A percentile compares a stretch with the other conserved stretches of the same genome.
Conservation (phyloP, 1,140 invertebrate species). For the Neodiprion fabricii region DNA sequence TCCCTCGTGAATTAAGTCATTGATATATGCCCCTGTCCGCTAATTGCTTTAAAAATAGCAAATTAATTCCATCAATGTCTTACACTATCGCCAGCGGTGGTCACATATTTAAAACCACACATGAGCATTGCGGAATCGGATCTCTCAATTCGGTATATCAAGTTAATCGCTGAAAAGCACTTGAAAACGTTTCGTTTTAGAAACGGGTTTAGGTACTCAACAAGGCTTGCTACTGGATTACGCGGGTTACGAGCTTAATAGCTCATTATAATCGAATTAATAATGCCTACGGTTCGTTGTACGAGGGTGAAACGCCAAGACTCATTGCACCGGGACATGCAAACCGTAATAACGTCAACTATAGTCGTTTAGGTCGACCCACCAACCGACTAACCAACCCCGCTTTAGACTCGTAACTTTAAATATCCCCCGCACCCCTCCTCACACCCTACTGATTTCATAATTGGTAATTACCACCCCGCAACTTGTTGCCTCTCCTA, state of each 20-base stretch:
- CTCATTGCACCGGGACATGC: conserved; percentile 50
- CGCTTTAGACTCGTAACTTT: too few relatives aligned
- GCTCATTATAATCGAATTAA: conserved; percentile 59
- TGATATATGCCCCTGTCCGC: too few relatives aligned
- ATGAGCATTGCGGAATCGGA: background rate
- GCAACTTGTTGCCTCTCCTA: conserved; percentile 12
- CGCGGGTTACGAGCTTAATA: conserved; percentile 49
- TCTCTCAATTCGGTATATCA: background rate
- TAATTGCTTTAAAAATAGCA: too few relatives aligned
- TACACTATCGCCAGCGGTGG: too few relatives aligned
- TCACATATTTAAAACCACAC: too few relatives aligned
- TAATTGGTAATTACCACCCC: conserved; percentile 5
- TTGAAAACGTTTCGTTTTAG: background rate
- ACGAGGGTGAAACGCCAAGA: conserved; percentile 29
- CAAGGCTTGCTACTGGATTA: conserved; percentile 48
- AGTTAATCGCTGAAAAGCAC: background rate
- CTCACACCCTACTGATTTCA: background rate
- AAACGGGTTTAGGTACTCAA: conserved; percentile 40
- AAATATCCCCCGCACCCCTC: too few relatives aligned
- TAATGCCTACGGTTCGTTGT: conserved; percentile 35
- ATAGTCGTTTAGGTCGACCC: conserved; percentile 21
- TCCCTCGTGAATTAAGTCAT: too few relatives aligned
- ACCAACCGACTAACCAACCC: background rate
- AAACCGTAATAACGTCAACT: conserved; percentile 25
- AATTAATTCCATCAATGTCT: too few relatives aligned